phyloP scores from a whole-genome alignment of 2,797 vertebrate species.

The Amblyopsis hoosieri region DNA sequence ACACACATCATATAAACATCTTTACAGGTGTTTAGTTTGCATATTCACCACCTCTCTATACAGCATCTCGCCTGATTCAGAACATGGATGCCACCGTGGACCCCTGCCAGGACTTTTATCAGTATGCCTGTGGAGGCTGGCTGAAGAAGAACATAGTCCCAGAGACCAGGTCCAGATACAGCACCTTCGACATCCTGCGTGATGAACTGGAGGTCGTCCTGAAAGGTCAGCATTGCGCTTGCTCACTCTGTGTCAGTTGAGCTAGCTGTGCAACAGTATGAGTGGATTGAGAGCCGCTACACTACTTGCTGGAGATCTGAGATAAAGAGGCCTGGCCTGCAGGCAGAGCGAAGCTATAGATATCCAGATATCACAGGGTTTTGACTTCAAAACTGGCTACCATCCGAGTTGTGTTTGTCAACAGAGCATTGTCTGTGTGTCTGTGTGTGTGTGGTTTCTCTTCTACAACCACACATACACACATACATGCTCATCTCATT shows the following conservation, averaged over 20 bases:
- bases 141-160: slow-evolving; percentile 93
- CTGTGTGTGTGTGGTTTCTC: slow-evolving; percentile 3
- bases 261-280: neutral
- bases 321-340: slow-evolving; percentile 39
- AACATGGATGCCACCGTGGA: slow-evolving; percentile 86
- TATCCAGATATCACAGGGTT: slow-evolving; percentile 52
- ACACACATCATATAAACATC: too few species aligned
- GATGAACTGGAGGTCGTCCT: slow-evolving; percentile 91
- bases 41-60: neutral
- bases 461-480: too few species aligned
- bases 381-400: slow-evolving; percentile 29
- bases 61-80: slow-evolving; percentile 91
- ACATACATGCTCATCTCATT: too few species aligned
- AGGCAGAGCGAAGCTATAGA: slow-evolving; percentile 45
- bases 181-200: slow-evolving; percentile 93
- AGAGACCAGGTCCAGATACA: slow-evolving; percentile 91
- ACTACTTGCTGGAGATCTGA: slow-evolving; percentile 22
- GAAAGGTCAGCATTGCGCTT: slow-evolving; percentile 81
- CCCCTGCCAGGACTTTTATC: slow-evolving; percentile 92
- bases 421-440: slow-evolving; percentile 27
- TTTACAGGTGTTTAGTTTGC: neutral
- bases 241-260: neutral
- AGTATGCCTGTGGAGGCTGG: slow-evolving; percentile 95
- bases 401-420: slow-evolving; percentile 41
- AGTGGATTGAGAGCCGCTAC: slow-evolving; percentile 21